Base-by-base conservation (phyloP, 2,797 vertebrate species). In the Eulemur albifrons region DNA sequence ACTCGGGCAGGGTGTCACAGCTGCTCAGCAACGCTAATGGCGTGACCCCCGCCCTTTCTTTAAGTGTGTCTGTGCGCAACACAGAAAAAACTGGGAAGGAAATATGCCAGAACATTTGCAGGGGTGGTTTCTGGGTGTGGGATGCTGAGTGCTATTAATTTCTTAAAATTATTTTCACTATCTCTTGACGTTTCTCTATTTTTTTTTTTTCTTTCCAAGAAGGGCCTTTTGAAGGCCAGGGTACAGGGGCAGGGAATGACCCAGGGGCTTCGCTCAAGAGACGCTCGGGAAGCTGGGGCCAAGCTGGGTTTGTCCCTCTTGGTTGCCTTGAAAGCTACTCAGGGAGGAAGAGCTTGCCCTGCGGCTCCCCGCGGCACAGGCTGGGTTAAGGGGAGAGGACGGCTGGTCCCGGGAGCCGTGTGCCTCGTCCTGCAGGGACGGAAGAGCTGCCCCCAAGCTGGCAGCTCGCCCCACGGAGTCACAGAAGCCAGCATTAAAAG, bases 341-440 rank as follows among this genome's bases (percentile, higher is more conserved):
- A 20, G 43, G 45, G 15, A 81, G 92, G 48, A 72, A 14, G 25
- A 69, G 32, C 40, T 48, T 7, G 80, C 65, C 43, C 25, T 15
- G 7, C 40, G 79, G 65, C 20, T 14, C 52, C 45, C 25, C 11
- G 13, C 0, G 2, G 1, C 75, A 59, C 23, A 70, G 23, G 40
- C 7, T 2, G 48, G 48, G 48, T 57, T 13, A 38, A 72, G 32
- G 84, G 14, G 27, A 18, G 57, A 80, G 35, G 63, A 30, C 27
- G 38, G 86, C n/a, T 50, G 15, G 5, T 11, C 43, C 75, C 0
- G 0, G 1, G 72, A 43, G 40, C 14, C 4, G 57, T 30, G 50
- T 0, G 1, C 57, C 81, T 57, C 21, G 40, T 70, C 7, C 67
- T 0, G 30, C 30, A 61, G 45, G n/a, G 32, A 21, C 10, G 0